phyloP scores from a whole-genome alignment of 2,113 vertebrate species.

The Gallinago jamesoni region DNA sequence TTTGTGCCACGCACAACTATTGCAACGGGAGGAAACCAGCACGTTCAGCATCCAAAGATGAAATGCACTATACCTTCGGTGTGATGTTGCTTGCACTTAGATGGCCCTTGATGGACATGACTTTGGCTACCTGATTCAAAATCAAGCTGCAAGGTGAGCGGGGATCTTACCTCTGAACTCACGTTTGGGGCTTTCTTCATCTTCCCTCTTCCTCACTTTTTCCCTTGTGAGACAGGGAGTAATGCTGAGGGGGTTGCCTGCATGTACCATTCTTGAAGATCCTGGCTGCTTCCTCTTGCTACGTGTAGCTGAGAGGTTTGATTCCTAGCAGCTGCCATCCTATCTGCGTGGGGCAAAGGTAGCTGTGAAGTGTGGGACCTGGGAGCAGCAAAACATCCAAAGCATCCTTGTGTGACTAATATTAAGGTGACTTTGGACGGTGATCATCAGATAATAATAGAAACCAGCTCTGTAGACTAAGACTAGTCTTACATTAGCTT shows the following conservation, averaged over 20 bases:
- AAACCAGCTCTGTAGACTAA: not conserved
- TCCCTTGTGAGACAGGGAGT: not conserved
- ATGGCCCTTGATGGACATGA: fast-evolving
- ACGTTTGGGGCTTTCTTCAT: not conserved
- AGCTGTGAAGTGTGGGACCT: not conserved
- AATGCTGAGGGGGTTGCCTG: not conserved
- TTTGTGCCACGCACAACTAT: not conserved
- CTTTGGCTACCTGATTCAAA: not conserved
- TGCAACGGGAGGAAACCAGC: not conserved
- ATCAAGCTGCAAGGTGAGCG: not conserved
- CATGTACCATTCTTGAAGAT: not conserved
- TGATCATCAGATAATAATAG: not conserved
- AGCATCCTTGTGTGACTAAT: not conserved
- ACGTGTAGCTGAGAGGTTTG: fast-evolving
- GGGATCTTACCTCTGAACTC: not conserved
- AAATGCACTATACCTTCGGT: not conserved
- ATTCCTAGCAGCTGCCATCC: not conserved
- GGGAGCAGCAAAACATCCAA: not conserved
- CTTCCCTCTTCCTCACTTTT: not conserved
- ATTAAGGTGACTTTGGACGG: not conserved
- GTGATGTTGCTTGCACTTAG: not conserved
- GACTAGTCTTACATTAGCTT: not conserved
- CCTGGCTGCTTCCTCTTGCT: not conserved
- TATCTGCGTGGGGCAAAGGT: not conserved
- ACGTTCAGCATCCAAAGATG: not conserved